Evolutionary conservation across 2,797 vertebrate genomes (phyloP).

Genomic region (Trichosurus vulpecula): DNA sequence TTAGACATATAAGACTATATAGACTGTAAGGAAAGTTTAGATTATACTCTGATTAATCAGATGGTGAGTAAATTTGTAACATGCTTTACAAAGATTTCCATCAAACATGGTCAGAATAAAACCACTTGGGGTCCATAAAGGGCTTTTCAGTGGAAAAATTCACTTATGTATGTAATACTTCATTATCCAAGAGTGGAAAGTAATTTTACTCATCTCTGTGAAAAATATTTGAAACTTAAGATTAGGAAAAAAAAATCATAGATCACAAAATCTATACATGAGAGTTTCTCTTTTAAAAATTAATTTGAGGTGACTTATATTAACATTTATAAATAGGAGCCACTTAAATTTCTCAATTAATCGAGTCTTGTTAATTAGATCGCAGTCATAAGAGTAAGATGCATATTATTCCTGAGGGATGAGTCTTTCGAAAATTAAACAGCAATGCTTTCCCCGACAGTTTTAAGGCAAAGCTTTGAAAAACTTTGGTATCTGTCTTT

Average conservation of each 20-base stretch:
- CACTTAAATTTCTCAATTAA: slow-evolving; percentile 34
- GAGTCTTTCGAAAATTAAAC: slow-evolving; percentile 41
- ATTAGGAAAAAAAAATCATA: background rate
- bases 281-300: slow-evolving; percentile 2
- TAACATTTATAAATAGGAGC: background rate
- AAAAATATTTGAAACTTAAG: background rate
- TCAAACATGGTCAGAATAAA: background rate
- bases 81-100: background rate
- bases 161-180: background rate
- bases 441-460: slow-evolving; percentile 8
- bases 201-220: background rate
- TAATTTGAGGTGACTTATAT: slow-evolving; percentile 24
- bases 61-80: background rate
- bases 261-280: slow-evolving; percentile 11
- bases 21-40: background rate
- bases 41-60: background rate
- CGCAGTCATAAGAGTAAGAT: slow-evolving; percentile 29
- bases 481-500: slow-evolving; percentile 11
- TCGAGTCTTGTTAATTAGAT: slow-evolving; percentile 27
- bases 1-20: background rate
- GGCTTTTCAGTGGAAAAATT: background rate
- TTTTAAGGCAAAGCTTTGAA: slow-evolving; percentile 30
- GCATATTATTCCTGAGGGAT: background rate
- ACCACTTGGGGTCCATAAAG: background rate
- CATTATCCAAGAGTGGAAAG: background rate